These are phyloP conservation scores for Pundamilia nyererei DNA, from an alignment of 2,113 vertebrate species.

Conservation along the genomic window DNA sequence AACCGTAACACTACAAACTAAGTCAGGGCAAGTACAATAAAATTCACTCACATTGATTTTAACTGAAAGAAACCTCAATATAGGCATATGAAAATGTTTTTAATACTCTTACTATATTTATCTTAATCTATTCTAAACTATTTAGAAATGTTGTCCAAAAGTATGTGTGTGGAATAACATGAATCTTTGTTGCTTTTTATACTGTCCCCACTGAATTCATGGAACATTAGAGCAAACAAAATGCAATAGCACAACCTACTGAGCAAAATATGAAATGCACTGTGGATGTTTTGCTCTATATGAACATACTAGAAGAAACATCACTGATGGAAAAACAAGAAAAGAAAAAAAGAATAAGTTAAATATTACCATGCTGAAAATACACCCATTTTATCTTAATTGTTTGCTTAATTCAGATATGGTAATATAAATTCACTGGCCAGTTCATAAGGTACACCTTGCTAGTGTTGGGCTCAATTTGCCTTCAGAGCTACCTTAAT, in stretches of 20 bases:
- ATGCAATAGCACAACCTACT: conserved; percentile 28
- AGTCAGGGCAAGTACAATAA: neutral
- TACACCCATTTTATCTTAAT: neutral
- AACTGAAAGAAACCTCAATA: neutral
- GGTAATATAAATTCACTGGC: neutral
- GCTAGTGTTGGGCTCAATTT: neutral
- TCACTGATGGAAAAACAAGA: neutral
- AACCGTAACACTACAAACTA: neutral
- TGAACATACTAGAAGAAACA: neutral
- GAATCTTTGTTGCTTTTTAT: neutral
- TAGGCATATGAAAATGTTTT: neutral
- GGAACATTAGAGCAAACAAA: neutral
- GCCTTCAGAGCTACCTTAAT: neutral
- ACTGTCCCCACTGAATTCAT: neutral
- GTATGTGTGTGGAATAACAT: neutral
- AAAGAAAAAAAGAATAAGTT: neutral
- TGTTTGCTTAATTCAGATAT: neutral
- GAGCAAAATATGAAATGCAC: neutral
- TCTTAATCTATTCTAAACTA: neutral
- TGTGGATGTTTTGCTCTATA: neutral
- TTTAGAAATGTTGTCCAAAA: neutral
- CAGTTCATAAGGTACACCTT: neutral
- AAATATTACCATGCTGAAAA: neutral
- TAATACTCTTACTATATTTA: neutral
- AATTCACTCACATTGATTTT: neutral